phyloP scores from a whole-genome alignment of 2,797 vertebrate genomes.

The Eidolon dupreanum region DNA sequence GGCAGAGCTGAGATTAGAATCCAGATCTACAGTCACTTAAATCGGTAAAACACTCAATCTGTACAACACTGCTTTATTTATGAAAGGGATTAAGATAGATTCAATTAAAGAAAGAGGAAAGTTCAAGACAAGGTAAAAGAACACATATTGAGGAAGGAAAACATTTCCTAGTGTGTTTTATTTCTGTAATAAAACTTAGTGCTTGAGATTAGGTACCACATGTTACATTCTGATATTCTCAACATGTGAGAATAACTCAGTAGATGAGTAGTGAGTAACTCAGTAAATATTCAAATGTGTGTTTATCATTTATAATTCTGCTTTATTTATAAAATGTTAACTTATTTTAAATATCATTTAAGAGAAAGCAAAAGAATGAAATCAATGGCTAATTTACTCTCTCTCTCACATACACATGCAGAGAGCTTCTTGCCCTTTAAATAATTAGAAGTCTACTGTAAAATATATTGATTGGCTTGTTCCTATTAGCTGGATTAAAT shows the following conservation, averaged over 20 bases:
- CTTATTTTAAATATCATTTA: not conserved
- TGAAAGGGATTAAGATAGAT: not conserved
- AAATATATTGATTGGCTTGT: not conserved
- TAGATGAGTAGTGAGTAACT: not conserved
- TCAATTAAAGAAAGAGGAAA: not conserved
- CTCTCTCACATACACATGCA: rapidly evolving
- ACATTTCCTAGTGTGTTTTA: not conserved
- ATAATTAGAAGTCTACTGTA: not conserved
- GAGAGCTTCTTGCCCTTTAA: not conserved
- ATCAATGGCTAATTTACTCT: not conserved
- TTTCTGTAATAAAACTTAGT: not conserved
- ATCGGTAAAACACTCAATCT: not conserved
- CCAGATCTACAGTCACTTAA: not conserved
- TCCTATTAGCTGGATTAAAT: not conserved
- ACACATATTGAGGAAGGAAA: not conserved
- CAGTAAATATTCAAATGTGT: not conserved
- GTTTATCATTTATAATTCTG: not conserved
- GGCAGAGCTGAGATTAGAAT: not conserved
- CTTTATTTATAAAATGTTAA: not conserved
- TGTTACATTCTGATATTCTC: not conserved
- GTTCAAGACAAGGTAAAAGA: not conserved
- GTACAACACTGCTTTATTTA: not conserved
- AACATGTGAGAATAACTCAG: not conserved
- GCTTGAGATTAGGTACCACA: not conserved
- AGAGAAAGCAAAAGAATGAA: not conserved